phyloP scores from a whole-genome alignment of 2,888 invertebrate species.

The Blastobasis lacticolella region DNA sequence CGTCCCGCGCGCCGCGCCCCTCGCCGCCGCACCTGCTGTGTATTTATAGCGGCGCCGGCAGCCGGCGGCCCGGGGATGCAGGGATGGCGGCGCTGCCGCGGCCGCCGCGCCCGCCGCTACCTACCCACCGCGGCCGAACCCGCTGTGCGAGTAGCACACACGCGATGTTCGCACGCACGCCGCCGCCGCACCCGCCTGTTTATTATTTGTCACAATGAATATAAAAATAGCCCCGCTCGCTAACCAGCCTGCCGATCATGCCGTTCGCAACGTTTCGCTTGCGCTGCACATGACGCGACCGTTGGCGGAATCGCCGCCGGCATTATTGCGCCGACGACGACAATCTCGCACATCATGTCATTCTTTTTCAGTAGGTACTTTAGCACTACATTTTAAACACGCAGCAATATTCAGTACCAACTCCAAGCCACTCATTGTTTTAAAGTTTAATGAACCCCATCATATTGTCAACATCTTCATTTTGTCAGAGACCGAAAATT shows the following conservation, averaged over 20 bases:
- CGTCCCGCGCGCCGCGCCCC: slow-evolving; percentile 45
- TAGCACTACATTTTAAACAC: no score
- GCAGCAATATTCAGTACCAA: no score
- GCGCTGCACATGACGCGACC: slow-evolving; percentile 11
- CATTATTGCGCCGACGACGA: no score
- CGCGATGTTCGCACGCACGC: slow-evolving; percentile 33
- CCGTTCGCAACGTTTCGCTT: slow-evolving; percentile 18
- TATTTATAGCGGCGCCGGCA: slow-evolving; percentile 62
- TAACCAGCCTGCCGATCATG: slow-evolving; percentile 27
- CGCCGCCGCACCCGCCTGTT: slow-evolving; percentile 27
- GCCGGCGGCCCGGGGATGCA: slow-evolving; percentile 62
- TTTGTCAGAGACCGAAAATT: no score
- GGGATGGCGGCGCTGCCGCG: slow-evolving; percentile 58
- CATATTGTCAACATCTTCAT: no score
- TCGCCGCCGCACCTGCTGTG: slow-evolving; percentile 67
- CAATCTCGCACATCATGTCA: no score
- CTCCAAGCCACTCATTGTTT: no score
- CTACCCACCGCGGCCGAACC: slow-evolving; percentile 28
- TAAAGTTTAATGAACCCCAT: no score
- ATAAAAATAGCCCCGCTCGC: slow-evolving; percentile 50
- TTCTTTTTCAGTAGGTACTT: no score
- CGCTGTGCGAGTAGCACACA: slow-evolving; percentile 13
- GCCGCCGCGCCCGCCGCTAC: slow-evolving; percentile 37
- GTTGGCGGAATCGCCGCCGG: not conserved
- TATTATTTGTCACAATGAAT: slow-evolving; percentile 55